Evolutionary conservation across 2,113 vertebrate genomes (phyloP).

Genomic region (Capreolus pygargus): DNA sequence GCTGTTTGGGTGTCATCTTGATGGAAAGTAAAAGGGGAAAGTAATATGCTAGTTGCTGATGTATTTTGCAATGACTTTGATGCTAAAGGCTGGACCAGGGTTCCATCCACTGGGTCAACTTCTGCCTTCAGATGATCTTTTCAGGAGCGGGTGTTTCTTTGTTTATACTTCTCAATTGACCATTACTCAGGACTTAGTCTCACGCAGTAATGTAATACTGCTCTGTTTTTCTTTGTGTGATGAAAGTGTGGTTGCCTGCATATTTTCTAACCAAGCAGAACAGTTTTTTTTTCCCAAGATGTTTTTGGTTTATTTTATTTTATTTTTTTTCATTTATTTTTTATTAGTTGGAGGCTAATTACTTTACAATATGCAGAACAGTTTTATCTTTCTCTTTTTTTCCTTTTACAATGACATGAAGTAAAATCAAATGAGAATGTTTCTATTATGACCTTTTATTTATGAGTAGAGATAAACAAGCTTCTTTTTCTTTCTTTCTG

Average conservation of each 20-base stretch:
- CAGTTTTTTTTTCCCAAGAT: neutral
- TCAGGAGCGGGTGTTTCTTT: neutral
- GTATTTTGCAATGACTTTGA: neutral
- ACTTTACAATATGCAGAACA: neutral
- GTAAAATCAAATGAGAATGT: slow-evolving; percentile 19
- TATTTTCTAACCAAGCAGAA: neutral
- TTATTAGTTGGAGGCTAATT: too few species aligned
- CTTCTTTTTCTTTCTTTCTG: slow-evolving; percentile 5
- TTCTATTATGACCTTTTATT: neutral
- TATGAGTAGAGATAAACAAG: neutral
- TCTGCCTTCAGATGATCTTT: neutral
- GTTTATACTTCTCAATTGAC: slow-evolving; percentile 7
- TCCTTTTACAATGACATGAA: neutral
- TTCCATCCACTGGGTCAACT: neutral
- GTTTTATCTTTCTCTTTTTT: neutral
- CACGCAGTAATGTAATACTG: neutral
- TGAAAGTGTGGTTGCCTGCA: neutral
- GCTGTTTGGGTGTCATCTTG: neutral
- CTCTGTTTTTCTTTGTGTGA: slow-evolving; percentile 5
- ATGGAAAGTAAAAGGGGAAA: neutral
- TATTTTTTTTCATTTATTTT: too few species aligned
- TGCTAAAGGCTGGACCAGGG: neutral
- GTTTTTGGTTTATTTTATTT: too few species aligned
- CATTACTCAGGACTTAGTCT: neutral
- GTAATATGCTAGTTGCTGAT: neutral